Percentiles rank a stretch among this genome's conserved stretches.
Conservation (phyloP, 1,140 invertebrate genomes). For the Trissolcus basalis region DNA sequence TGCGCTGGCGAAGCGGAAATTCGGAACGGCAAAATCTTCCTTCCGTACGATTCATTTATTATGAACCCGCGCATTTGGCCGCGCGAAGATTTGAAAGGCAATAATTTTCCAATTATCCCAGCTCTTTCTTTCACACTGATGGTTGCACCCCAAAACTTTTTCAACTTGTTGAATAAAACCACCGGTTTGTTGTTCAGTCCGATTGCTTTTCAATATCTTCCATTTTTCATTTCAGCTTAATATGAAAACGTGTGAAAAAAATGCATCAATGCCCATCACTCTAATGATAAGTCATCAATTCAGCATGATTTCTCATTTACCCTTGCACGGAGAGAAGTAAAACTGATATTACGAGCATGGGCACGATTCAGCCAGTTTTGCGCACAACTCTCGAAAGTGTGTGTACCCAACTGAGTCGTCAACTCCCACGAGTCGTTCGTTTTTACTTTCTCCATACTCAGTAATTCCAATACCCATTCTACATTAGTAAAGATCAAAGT, state of each 20-base stretch:
- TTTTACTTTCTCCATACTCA: too few relatives aligned
- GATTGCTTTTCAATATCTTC: conserved; percentile 25
- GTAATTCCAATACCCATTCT: too few relatives aligned
- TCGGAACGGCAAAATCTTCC: conserved; percentile 20
- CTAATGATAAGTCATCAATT: too few relatives aligned
- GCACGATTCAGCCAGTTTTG: too few relatives aligned
- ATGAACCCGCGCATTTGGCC: conserved; percentile 3
- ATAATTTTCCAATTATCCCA: conserved; percentile 38
- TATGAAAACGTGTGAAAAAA: conserved; percentile 21
- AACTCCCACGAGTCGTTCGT: too few relatives aligned
- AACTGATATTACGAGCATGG: too few relatives aligned
- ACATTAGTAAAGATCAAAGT: too few relatives aligned
- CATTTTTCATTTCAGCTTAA: conserved; percentile 17
- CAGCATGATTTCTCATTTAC: too few relatives aligned
- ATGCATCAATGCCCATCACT: too few relatives aligned
- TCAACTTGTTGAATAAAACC: conserved; percentile 17
- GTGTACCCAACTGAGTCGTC: too few relatives aligned
- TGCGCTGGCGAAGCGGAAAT: conserved; percentile 12
- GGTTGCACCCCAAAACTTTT: conserved; percentile 17
- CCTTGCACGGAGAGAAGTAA: too few relatives aligned
- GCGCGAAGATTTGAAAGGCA: conserved; percentile 23
- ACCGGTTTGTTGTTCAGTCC: conserved; percentile 15
- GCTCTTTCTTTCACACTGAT: conserved; percentile 25
- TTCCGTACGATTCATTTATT: conserved; percentile 32
- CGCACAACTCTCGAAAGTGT: too few relatives aligned